Evolutionary conservation across 2,797 vertebrate genomes (phyloP), one percentile per base, ranked within the genome.

Genomic region (Sparus aurata): DNA sequence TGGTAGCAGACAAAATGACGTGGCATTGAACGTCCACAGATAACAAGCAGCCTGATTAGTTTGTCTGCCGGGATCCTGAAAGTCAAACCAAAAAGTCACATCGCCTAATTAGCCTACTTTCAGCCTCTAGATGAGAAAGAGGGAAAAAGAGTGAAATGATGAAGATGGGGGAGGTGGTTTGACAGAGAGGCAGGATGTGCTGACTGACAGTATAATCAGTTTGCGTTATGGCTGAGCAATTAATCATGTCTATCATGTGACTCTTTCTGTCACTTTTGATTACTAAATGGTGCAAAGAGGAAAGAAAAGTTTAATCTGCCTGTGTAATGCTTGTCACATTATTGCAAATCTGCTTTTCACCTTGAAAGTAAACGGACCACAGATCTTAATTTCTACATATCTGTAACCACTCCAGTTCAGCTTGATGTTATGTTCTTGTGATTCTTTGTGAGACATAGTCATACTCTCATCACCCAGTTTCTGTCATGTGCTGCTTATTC

Each of bases 401-500:
- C 17, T 64, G 63, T 27, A 22, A 59, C 2, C 30, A n/a, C 34
- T 57, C 25, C 52, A 70, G n/a, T 50, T 76, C 10, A 73, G 16
- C 55, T 62, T 22, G 50, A 63, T 43, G 20, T 55, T 23, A 41
- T 1, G 2, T 66, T 79, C 82, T 87, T 85, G 82, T 87, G 84
- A 87, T 75, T 73, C n/a, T 74, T 22, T 73, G 38, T 66, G 63
- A 82, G 53, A 46, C 68, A 60, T 54, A 61, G 69, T 76, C 86
- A 86, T 49, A 25, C 66, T 20, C 25, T 64, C 38, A 45, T 50
- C 71, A 58, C 59, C 75, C 25, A 52, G 27, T 69, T 20, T 67
- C 43, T 71, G 76, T 87, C 84, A 89, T 82, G 76, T 67, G 80
- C 34, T 73, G 52, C 79, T 87, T 78, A 87, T 82, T 89, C 84